Percentiles rank a stretch among this genome's conserved stretches.
Conservation (phyloP, 30 jellyfish, hydroid and myxozoan genomes). For the Catostylus mosaicus region DNA sequence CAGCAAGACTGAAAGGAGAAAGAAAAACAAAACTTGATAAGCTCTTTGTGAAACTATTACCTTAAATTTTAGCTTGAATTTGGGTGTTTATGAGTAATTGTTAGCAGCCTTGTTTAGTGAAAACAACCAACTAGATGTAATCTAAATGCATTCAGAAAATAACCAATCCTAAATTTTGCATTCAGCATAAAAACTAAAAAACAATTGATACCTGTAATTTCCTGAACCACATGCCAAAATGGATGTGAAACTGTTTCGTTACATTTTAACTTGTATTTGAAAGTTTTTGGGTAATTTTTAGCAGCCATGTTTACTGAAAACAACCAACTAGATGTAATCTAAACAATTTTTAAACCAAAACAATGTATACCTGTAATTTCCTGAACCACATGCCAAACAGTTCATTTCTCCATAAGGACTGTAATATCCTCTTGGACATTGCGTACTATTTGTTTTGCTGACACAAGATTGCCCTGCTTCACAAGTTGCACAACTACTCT, state of each 20-base stretch:
- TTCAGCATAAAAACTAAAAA: neutral
- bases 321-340: too few relatives aligned
- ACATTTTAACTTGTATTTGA: too few relatives aligned
- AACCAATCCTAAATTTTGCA: too few relatives aligned
- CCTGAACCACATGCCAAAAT: slow-evolving; percentile 77
- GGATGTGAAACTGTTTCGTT: too few relatives aligned
- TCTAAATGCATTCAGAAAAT: too few relatives aligned
- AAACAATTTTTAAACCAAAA: neutral
- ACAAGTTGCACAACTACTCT: slow-evolving; percentile 76
- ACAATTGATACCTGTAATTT: slow-evolving; percentile 62
- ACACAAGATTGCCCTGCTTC: slow-evolving; percentile 91
- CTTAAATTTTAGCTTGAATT: too few relatives aligned
- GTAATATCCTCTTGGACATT: slow-evolving; percentile 83
- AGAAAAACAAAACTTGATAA: neutral
- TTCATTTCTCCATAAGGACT: slow-evolving; percentile 79
- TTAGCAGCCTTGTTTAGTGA: too few relatives aligned
- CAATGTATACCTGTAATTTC: slow-evolving; percentile 73
- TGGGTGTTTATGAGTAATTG: too few relatives aligned
- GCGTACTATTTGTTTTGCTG: slow-evolving; percentile 63
- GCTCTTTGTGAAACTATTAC: too few relatives aligned
- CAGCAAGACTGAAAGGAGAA: slow-evolving; percentile 51
- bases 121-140: too few relatives aligned
- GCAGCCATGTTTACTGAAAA: too few relatives aligned
- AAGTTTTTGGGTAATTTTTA: too few relatives aligned
- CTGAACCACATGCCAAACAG: slow-evolving; percentile 79